A percentile compares a stretch with the other conserved stretches of the same genome.
Evolutionary conservation across 2,113 vertebrate genomes (phyloP).

Genomic region (Chrysochloris asiatica): DNA sequence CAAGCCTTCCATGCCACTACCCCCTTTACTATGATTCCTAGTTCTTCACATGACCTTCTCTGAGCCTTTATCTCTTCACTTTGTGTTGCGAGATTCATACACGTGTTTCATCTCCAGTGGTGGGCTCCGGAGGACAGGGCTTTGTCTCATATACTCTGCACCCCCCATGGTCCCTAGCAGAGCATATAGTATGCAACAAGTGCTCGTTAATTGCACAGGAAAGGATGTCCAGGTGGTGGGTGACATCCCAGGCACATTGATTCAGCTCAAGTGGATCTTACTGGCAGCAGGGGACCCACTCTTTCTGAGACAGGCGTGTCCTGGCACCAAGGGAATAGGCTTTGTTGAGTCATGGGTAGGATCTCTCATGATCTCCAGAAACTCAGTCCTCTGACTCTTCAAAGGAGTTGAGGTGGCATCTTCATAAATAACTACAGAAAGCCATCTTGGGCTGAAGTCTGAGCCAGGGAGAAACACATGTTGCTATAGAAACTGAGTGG

Average conservation of each 20-base stretch:
- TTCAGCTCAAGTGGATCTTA: neutral
- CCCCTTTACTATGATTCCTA: neutral
- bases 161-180: accelerated
- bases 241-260: neutral
- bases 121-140: accelerated
- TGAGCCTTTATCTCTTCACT: neutral
- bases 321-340: neutral
- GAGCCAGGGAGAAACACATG: neutral
- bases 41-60: neutral
- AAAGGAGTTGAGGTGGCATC: neutral
- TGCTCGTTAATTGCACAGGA: neutral
- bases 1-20: neutral
- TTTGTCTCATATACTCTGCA: neutral
- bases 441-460: neutral
- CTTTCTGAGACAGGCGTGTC: neutral
- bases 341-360: neutral
- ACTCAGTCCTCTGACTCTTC: neutral
- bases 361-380: neutral
- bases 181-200: neutral
- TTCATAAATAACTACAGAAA: neutral
- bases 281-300: neutral
- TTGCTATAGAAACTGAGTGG: neutral
- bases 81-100: neutral
- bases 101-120: accelerated
- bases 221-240: no score